These are phyloP conservation scores for Thereva nobilitata DNA, from an alignment of 2,888 invertebrate genomes.

Conservation along the genomic window DNA sequence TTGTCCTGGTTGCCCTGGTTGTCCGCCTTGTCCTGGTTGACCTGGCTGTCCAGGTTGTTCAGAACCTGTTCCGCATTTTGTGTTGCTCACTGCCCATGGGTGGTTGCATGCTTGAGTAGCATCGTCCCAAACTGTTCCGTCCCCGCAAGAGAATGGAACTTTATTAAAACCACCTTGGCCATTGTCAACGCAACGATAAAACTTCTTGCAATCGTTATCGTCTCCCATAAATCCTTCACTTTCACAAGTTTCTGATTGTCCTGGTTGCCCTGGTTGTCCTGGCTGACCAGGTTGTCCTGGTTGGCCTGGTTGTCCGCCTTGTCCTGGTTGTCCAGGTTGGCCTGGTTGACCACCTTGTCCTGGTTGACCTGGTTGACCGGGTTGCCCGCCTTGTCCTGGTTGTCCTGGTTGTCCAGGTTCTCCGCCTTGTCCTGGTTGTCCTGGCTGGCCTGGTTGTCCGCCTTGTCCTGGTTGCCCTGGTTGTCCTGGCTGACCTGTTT, in stretches of 20 bases:
- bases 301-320: background rate
- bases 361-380: background rate
- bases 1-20: conserved; percentile 43
- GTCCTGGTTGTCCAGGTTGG: background rate
- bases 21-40: conserved; percentile 24
- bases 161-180: conserved; percentile 65
- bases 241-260: conserved; percentile 58
- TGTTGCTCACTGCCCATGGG: conserved; percentile 60
- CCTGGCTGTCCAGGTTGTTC: conserved; percentile 22
- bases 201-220: conserved; percentile 70
- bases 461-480: conserved; percentile 5
- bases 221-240: conserved; percentile 74
- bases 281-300: background rate
- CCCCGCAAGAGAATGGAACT: conserved; percentile 73
- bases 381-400: background rate
- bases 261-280: conserved; percentile 33
- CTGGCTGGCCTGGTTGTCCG: background rate
- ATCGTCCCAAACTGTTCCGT: conserved; percentile 79
- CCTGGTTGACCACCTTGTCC: conserved; percentile 1
- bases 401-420: background rate
- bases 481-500: background rate
- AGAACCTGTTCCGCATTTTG: conserved; percentile 33
- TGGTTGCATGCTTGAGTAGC: conserved; percentile 72
- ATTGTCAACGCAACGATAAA: conserved; percentile 74
- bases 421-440: too few species aligned